Evolutionary conservation across 92 coral and sea anemone species (phyloP).

Genomic region (Hydrozoanthus gracilis): DNA sequence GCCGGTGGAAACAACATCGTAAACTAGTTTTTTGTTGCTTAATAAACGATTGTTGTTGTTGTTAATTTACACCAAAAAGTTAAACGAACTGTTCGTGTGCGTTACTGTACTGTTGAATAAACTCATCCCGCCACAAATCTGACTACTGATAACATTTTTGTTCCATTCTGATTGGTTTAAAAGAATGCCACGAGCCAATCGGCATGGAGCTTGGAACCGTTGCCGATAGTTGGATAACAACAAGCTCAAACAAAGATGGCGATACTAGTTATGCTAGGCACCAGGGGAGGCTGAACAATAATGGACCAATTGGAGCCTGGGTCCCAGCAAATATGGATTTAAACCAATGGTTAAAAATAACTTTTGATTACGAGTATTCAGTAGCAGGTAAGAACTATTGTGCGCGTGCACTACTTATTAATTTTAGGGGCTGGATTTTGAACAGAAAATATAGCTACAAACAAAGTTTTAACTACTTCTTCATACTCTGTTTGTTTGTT

Average conservation of each 20-base stretch:
- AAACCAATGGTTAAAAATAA: conserved; percentile 28
- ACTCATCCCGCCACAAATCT: too few species aligned
- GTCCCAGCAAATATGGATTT: conserved; percentile 23
- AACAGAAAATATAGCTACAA: too few species aligned
- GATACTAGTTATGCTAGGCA: conserved; percentile 1
- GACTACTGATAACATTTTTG: neutral
- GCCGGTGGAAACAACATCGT: too few species aligned
- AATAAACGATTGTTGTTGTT: too few species aligned
- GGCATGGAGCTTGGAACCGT: conserved; percentile 23
- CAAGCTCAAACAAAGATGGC: conserved; percentile 14
- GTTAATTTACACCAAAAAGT: too few species aligned
- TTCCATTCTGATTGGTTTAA: neutral
- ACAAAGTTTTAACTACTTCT: too few species aligned
- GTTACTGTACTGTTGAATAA: too few species aligned
- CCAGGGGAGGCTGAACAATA: conserved; percentile 35
- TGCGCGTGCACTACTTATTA: too few species aligned
- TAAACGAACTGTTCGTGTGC: too few species aligned
- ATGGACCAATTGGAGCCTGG: conserved; percentile 28
- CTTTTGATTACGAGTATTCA: conserved; percentile 8
- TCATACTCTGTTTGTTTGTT: too few species aligned
- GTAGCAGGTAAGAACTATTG: neutral
- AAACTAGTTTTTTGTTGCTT: too few species aligned
- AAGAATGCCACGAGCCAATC: conserved; percentile 24
- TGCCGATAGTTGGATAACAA: neutral
- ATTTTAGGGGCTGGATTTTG: too few species aligned